phyloP scores from a whole-genome alignment of 2,113 vertebrate species.

The Morone saxatilis region DNA sequence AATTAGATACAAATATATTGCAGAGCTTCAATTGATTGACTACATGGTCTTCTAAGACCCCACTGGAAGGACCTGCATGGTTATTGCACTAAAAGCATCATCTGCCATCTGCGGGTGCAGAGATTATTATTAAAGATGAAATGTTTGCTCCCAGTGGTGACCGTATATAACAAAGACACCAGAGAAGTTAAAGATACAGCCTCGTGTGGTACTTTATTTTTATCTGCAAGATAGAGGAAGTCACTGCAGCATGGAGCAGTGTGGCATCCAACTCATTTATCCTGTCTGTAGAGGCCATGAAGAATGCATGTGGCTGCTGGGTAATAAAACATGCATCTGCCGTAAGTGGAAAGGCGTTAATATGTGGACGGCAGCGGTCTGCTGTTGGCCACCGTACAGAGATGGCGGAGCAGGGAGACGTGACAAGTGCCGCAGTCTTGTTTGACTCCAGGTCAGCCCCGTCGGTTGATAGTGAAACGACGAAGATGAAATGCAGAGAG shows the following conservation, averaged over 20 bases:
- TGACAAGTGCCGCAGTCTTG: neutral
- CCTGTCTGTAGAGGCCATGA: neutral
- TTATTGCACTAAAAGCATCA: too few species aligned
- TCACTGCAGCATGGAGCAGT: neutral
- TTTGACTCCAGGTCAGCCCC: constrained; percentile 1
- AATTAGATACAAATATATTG: too few species aligned
- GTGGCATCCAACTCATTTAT: neutral
- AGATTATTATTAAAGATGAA: too few species aligned
- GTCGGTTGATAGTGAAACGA: neutral
- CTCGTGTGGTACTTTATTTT: neutral
- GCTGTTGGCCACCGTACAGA: neutral
- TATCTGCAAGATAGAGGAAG: neutral
- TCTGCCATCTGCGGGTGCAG: too few species aligned
- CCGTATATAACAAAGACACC: too few species aligned
- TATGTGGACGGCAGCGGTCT: neutral
- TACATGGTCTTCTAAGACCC: too few species aligned
- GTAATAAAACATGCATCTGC: constrained; percentile 15
- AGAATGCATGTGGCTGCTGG: constrained; percentile 4
- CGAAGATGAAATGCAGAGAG: constrained; percentile 13
- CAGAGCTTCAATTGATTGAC: too few species aligned
- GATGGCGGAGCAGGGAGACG: neutral
- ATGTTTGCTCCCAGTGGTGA: too few species aligned
- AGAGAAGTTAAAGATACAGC: neutral
- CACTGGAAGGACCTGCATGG: too few species aligned
- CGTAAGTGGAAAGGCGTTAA: neutral